These are phyloP conservation scores for Todus mexicanus DNA, from an alignment of 2,797 vertebrate species.

Conservation along the genomic window DNA sequence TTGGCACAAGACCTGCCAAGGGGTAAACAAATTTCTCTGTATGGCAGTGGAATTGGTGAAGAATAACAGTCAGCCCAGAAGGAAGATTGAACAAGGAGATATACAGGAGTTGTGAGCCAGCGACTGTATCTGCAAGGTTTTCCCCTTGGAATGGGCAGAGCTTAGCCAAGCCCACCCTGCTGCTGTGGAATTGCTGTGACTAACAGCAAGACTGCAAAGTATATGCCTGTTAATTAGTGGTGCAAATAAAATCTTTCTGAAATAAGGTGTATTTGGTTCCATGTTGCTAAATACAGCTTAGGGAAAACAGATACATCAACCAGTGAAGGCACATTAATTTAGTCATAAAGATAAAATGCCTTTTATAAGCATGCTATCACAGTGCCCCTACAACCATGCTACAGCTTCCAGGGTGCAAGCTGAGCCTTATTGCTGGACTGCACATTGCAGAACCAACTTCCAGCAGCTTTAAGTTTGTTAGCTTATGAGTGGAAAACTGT, in stretches of 20 bases:
- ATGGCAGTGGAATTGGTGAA: background rate
- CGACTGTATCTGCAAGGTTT: background rate
- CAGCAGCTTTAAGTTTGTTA: background rate
- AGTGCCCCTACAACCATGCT: background rate
- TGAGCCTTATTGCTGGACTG: background rate
- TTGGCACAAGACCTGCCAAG: background rate
- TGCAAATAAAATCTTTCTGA: background rate
- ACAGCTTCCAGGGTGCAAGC: background rate
- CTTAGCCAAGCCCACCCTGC: background rate
- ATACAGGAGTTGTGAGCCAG: background rate
- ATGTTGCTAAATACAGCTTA: background rate
- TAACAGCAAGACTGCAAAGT: background rate
- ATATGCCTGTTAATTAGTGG: background rate
- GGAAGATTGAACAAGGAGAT: background rate
- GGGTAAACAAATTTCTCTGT: background rate
- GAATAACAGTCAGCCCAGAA: background rate
- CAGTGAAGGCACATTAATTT: background rate
- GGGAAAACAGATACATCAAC: background rate
- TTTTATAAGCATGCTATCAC: background rate
- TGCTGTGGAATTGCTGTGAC: background rate
- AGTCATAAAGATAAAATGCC: background rate
- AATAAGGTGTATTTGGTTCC: background rate
- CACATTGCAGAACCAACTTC: background rate
- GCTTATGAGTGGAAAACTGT: background rate
- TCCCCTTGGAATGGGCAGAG: background rate